phyloP scores from a whole-genome alignment of 2,113 vertebrate species.

The Psittacus erithacus region DNA sequence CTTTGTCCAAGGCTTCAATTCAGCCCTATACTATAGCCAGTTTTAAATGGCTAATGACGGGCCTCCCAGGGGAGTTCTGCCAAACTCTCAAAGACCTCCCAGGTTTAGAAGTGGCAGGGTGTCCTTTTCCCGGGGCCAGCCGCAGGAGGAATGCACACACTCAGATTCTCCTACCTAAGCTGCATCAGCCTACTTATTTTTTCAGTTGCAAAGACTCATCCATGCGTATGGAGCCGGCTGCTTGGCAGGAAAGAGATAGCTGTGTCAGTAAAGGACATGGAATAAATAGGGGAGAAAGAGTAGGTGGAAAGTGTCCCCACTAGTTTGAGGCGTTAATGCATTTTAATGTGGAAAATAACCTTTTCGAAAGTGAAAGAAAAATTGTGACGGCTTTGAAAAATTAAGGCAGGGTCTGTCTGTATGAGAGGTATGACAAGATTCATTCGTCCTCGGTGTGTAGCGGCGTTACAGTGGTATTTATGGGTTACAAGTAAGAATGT shows the following conservation, averaged over 20 bases:
- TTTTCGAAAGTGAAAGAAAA: not conserved
- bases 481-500: not conserved
- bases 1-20: slow-evolving; percentile 27
- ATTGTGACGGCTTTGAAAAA: not conserved
- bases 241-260: slow-evolving; percentile 33
- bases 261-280: not conserved
- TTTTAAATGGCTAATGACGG: slow-evolving; percentile 51
- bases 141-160: slow-evolving; percentile 34
- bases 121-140: slow-evolving; percentile 57
- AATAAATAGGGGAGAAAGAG: not conserved
- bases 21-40: not conserved
- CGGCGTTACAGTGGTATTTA: not conserved
- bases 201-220: slow-evolving; percentile 52
- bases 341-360: not conserved
- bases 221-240: slow-evolving; percentile 2
- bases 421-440: not conserved
- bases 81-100: slow-evolving; percentile 65
- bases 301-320: not conserved
- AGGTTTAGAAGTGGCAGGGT: slow-evolving; percentile 52
- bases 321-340: not conserved
- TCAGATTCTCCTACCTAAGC: slow-evolving; percentile 63
- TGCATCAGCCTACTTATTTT: slow-evolving; percentile 35
- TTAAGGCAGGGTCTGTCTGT: not conserved
- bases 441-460: accelerated
- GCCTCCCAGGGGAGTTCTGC: slow-evolving; percentile 42